Evolutionary conservation across 2,113 vertebrate species (phyloP), one percentile per base, ranked within the genome.

Genomic region (Eptesicus fuscus): DNA sequence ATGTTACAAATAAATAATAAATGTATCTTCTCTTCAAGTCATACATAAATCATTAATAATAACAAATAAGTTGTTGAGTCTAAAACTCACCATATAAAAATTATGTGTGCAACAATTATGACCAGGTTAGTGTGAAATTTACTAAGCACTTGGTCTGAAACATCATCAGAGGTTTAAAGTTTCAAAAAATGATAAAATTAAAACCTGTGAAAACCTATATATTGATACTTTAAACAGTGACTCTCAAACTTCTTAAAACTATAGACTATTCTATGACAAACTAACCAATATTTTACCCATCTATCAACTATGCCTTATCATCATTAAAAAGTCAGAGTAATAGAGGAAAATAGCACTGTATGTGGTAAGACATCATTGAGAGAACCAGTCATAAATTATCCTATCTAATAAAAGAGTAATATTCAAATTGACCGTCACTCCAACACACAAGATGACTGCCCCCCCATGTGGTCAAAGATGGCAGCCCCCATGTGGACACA

Each of bases 1-100:
- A 28, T 86, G 6, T 61, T 87, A 92, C 23, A 77, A 69, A 88
- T 65, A 71, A 90, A 70, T 80, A 97, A 80, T 90, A 77, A 84
- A 65, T 67, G 7, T 4, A 76, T 93, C 78, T 69, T 80, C 69
- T 88, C 51, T 63, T n/a, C 61, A 95, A 84, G 91, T 74, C 61
- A 93, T 14, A 61, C 32, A 83, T 83, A 35, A 40, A 90, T 93
- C 4, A 83, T 42, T 25, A 92, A 80, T 35, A 87, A 88, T 9
- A 37, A 37, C 37, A 25, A 93, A 90, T 74, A 77, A 79, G 76
- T 28, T 51, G 22, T 10, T 87, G 4, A 82, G 40, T 90, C 49
- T 4, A 90, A 92, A 96, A 86, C 5, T 96, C 47, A 59, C n/a
- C 63, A 94, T 30, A 93, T 59, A 93, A 90, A 92, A 93, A 86